Base-by-base conservation (phyloP, 1,140 invertebrate genomes). In the Ooceraea biroi region DNA sequence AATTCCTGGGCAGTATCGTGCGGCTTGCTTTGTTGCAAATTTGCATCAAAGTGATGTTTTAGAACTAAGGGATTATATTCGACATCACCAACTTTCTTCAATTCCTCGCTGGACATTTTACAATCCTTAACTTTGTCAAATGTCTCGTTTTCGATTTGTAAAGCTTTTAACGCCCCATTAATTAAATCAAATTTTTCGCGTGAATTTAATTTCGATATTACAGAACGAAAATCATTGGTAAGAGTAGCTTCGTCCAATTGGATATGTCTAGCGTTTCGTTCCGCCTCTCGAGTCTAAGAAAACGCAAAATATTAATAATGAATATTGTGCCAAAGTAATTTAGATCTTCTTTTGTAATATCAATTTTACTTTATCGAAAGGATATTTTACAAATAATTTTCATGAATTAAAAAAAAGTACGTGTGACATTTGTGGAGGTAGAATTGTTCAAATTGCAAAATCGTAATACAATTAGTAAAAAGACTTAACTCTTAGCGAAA, bases 71-170 rank as follows among this genome's bases (percentile, higher is more conserved):
- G 36, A 27, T 94, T 92, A 89, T 84, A 68, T 68, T 87, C 69
- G n/a, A 88, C 84, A 0, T 30, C 83, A 50, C 65, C 86, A 17
- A 82, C 63, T 86, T 88, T 90, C 12, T 86, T 82, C 4, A 86
- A 76, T 68, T 91, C 91, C 5, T 90, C 91, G 8, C 90, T 89
- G 0, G 74, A 90, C 80, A 92, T 94, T 78, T 93, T 85, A 14
- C 50, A 69, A 7, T 73, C 27, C 1, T 69, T 84, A 0, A 82
- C n/a, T 36, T 72, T 57, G 4, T 82, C 85, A 5, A 17, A 41
- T 1, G 71, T 89, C 55, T 95, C 85, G 63, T 94, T 95, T 78
- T 95, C 95, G 30, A 87, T 84, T 76, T 95, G 94, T 65, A 95
- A 63, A n/a, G 93, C 93, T 58, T 94, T 89, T 8, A 95, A 58